These are phyloP conservation scores for Fulica atra DNA, from an alignment of 2,113 vertebrate genomes.

Conservation along the genomic window DNA sequence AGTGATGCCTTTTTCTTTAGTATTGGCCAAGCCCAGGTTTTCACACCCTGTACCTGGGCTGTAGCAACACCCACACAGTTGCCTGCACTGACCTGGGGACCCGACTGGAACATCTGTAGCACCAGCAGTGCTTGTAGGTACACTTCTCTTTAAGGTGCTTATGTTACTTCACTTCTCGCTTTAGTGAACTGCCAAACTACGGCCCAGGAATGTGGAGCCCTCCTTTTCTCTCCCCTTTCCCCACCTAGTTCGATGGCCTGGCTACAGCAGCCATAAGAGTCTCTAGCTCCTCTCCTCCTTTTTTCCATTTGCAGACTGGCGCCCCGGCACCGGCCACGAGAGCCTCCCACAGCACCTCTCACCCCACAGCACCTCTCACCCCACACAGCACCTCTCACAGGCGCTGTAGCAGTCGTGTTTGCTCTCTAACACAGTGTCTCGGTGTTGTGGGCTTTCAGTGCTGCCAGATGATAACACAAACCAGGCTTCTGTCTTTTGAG, in stretches of 20 bases:
- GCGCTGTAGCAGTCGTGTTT: background rate
- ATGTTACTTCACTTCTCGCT: background rate
- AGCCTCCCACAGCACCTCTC: background rate
- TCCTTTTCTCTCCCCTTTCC: background rate
- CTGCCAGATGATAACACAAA: background rate
- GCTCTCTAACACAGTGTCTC: background rate
- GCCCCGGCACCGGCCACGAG: background rate
- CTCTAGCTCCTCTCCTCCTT: background rate
- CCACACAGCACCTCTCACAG: background rate
- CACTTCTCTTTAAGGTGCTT: background rate
- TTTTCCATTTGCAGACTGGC: background rate
- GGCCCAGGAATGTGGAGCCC: background rate
- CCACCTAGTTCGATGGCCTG: background rate
- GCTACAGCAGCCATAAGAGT: background rate
- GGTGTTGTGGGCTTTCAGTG: background rate
- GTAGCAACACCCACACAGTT: background rate
- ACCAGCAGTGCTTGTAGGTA: background rate
- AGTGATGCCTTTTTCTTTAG: constrained; percentile 22
- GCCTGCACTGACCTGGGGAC: background rate
- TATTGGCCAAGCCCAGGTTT: background rate
- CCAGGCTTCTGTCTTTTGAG: background rate
- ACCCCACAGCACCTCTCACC: background rate
- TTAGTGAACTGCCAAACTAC: constrained; percentile 21
- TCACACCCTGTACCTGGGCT: background rate
- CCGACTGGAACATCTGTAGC: background rate